Evolutionary conservation across 2,888 invertebrate species (phyloP).

Genomic region (Megamerina dolium): DNA sequence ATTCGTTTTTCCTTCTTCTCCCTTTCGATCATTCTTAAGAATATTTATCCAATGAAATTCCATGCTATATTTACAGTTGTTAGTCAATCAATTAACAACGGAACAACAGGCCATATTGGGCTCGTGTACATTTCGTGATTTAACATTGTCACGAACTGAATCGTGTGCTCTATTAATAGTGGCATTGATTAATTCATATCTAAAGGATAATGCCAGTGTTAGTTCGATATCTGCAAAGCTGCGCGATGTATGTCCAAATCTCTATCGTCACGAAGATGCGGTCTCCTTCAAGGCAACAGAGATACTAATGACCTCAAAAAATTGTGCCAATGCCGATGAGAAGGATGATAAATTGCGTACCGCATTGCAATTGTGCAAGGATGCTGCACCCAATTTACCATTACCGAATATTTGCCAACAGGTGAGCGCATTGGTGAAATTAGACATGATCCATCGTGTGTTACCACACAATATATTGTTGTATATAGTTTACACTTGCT

Average conservation of each 20-base stretch:
- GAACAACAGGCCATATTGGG: constrained; percentile 60
- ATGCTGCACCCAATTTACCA: constrained; percentile 82
- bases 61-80: too few species aligned
- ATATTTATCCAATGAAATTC: too few species aligned
- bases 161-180: constrained; percentile 71
- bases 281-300: constrained; percentile 93
- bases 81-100: constrained; percentile 63
- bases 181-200: constrained; percentile 82
- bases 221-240: constrained; percentile 83
- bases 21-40: too few species aligned
- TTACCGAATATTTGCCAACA: constrained; percentile 78
- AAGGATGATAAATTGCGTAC: constrained; percentile 70
- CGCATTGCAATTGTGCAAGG: constrained; percentile 79
- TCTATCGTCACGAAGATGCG: constrained; percentile 93
- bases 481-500: constrained; percentile 58
- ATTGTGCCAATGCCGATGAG: constrained; percentile 66
- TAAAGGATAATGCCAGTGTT: constrained; percentile 92
- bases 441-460: too few species aligned
- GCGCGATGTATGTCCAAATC: constrained; percentile 83
- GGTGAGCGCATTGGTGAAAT: constrained; percentile 20
- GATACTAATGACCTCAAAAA: constrained; percentile 74
- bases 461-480: too few species aligned
- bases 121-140: constrained; percentile 55
- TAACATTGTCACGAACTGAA: constrained; percentile 53
- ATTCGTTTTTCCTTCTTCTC: too few species aligned